Percentiles rank a stretch among this genome's conserved stretches.
These are phyloP conservation scores for Leistus spinibarbis DNA, from an alignment of 2,888 invertebrate genomes.

Conservation along the genomic window DNA sequence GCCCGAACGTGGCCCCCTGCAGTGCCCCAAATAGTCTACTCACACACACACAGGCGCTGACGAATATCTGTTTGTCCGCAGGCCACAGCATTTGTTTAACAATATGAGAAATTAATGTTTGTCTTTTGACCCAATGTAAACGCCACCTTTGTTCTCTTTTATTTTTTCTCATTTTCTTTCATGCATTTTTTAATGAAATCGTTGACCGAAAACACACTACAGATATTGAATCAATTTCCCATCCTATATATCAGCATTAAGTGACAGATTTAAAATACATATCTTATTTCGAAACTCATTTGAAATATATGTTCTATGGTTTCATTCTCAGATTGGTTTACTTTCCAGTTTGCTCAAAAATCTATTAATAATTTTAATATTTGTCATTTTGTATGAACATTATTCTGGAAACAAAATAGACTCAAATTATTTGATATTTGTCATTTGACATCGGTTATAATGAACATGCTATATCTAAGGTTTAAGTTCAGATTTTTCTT, in stretches of 20 bases:
- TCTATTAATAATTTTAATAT: too few relatives aligned
- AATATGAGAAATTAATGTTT: conserved; percentile 13
- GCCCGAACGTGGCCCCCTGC: conserved; percentile 47
- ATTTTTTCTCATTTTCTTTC: neutral
- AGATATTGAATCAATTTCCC: neutral
- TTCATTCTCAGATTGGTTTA: too few relatives aligned
- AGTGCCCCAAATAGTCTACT: conserved; percentile 51
- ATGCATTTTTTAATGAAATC: conserved; percentile 2
- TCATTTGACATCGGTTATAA: too few relatives aligned
- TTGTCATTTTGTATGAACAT: too few relatives aligned
- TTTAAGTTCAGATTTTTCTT: too few relatives aligned
- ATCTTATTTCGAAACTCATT: neutral
- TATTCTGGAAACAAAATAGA: too few relatives aligned
- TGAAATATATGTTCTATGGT: neutral
- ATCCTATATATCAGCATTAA: neutral
- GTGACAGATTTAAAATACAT: neutral
- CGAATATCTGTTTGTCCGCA: neutral
- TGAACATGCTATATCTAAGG: too few relatives aligned
- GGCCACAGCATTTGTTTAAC: conserved; percentile 3
- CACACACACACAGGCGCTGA: conserved; percentile 44
- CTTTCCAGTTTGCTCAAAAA: too few relatives aligned
- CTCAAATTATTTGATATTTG: too few relatives aligned
- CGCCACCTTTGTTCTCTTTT: neutral
- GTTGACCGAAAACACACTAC: neutral
- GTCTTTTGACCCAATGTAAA: conserved; percentile 1